Conservation (phyloP, 2,797 vertebrate species). For the Acanthopagrus latus region DNA sequence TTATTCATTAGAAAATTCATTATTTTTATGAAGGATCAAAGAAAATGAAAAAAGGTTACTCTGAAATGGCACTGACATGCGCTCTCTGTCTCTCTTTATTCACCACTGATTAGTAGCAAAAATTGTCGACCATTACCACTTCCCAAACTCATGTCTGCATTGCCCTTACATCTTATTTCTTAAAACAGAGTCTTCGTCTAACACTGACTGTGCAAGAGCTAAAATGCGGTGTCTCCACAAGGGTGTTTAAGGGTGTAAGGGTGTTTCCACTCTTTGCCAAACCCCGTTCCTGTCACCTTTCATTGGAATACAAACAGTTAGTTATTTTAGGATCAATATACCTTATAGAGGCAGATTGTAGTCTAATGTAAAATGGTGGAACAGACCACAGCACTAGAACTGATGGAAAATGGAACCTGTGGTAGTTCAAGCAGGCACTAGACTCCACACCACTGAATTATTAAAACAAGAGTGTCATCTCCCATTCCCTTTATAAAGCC, state of each 20-base stretch:
- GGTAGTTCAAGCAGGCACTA: too few relatives aligned
- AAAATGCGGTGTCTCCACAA: too few relatives aligned
- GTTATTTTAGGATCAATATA: too few relatives aligned
- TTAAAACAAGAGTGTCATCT: too few relatives aligned
- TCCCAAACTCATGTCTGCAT: not conserved
- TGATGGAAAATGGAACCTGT: too few relatives aligned
- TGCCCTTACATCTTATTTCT: not conserved
- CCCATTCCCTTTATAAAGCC: too few relatives aligned
- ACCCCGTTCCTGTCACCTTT: not conserved
- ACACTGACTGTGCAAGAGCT: too few relatives aligned
- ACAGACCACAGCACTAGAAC: too few relatives aligned
- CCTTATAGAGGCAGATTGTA: too few relatives aligned
- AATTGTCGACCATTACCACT: not conserved
- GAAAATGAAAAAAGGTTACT: not conserved
- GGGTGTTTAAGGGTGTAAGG: not conserved
- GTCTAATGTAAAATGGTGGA: too few relatives aligned
- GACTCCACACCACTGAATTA: too few relatives aligned
- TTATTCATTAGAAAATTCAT: constrained; percentile 3
- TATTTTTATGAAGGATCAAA: constrained; percentile 25
- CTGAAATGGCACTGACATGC: not conserved
- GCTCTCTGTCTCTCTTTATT: not conserved
- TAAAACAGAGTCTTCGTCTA: not conserved
- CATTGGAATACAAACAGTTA: too few relatives aligned
- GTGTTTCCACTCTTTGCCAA: not conserved
- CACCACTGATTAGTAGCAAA: not conserved